Base-by-base conservation (phyloP, 1,140 invertebrate genomes). In the Batillaria attramentaria region DNA sequence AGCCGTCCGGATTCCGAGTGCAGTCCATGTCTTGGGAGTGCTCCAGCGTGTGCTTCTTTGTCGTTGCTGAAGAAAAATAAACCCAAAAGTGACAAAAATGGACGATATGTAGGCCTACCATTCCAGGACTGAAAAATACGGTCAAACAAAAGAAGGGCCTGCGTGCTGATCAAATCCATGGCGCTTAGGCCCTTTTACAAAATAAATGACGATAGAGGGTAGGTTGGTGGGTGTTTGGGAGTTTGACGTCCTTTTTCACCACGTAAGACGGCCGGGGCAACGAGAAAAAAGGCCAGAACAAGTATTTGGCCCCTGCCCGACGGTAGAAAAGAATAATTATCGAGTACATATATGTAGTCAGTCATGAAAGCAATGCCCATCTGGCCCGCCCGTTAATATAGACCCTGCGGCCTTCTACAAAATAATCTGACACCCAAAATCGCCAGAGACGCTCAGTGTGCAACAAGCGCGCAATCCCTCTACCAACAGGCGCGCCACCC, bases 1-100 rank as follows among this genome's bases (percentile, higher is more conserved):
- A 79, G 28, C 83, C 83, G 50, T 77, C 79, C 8, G 62, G 28
- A 68, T 79, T 77, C 10, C 62, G 50, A 8, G 16, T 57, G 74
- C 83, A 84, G 33, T 43, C 43, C 31, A 73, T 66, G 4, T 62
- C 57, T 8, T 62, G n/a, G 1, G 8, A 24, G 33, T 10, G 57
- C 24, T 62, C 57, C 2, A 62, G n/a, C n/a, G 57, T 24, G 8
- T 62, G 57, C 3, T 31, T 62, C 24, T 62, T 24, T 10, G 57
- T 24, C 33, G 57, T 62, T 0, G 24, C 57, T 62, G 57, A 62
- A 62, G 33, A 1, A 24, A 62, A 31, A 16, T 3, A 62, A 24
- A 62, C n/a, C 33, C n/a, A 62, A 1, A 10, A n/a, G 10, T 6
- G 57, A 8, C 3, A 10, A 24, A 28, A 8, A 10, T 31, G n/a